phyloP scores from a whole-genome alignment of 2,888 invertebrate genomes.

The Nymphalis polychloros region DNA sequence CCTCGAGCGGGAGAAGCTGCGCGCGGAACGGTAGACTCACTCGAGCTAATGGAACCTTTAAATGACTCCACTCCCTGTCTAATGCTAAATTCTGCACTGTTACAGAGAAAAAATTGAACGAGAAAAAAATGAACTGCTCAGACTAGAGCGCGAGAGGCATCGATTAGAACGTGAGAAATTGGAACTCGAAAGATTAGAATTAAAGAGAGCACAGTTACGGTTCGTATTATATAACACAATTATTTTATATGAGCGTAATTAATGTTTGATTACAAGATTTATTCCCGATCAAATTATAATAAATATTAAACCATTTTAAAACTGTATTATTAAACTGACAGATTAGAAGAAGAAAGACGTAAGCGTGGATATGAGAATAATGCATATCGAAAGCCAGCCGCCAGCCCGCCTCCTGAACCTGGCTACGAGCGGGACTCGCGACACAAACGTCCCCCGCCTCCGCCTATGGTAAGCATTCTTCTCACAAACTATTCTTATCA shows the following conservation, averaged over 20 bases:
- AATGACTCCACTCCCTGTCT: neutral
- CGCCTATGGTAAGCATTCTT: slow-evolving; percentile 53
- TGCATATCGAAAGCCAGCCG: slow-evolving; percentile 67
- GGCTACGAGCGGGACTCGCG: slow-evolving; percentile 69
- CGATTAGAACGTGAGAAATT: slow-evolving; percentile 88
- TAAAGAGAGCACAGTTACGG: slow-evolving; percentile 90
- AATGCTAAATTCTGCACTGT: neutral
- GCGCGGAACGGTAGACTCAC: slow-evolving; percentile 83
- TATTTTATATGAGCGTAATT: slow-evolving; percentile 40
- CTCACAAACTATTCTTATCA: neutral
- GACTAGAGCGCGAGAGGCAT: slow-evolving; percentile 92
- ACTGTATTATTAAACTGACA: slow-evolving; percentile 34
- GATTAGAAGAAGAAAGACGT: slow-evolving; percentile 82
- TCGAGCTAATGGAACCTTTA: neutral
- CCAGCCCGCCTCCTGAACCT: slow-evolving; percentile 67
- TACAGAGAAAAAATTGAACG: slow-evolving; percentile 90
- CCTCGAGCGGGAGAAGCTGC: slow-evolving; percentile 89
- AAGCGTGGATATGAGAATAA: slow-evolving; percentile 79
- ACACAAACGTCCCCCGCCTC: slow-evolving; percentile 68
- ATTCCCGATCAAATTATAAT: neutral
- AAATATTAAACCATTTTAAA: neutral
- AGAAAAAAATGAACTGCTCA: slow-evolving; percentile 91
- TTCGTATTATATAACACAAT: slow-evolving; percentile 53
- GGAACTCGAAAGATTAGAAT: slow-evolving; percentile 90
- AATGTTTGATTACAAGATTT: neutral